Percentiles rank a stretch among this genome's conserved stretches.
Evolutionary conservation across 2,888 invertebrate species (phyloP).

Genomic region (Agriopis aurantiaria): DNA sequence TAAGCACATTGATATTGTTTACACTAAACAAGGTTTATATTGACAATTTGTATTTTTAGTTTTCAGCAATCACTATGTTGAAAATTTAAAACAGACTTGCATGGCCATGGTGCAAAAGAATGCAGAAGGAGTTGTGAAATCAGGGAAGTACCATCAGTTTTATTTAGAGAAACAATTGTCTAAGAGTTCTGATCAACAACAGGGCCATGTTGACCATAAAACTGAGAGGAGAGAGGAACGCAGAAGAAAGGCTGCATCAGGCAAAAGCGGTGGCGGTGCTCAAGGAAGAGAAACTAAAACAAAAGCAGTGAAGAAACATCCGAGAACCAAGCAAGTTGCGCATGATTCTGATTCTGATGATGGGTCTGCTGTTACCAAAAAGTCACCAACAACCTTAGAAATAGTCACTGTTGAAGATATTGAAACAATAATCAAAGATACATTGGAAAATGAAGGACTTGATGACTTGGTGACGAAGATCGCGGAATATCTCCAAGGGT

Average conservation of each 20-base stretch:
- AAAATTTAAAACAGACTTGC: slow-evolving; percentile 89
- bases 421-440: slow-evolving; percentile 86
- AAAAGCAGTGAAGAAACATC: slow-evolving; percentile 95
- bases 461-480: slow-evolving; percentile 90
- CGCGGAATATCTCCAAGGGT: slow-evolving; percentile 90
- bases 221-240: slow-evolving; percentile 94
- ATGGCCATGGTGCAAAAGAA: slow-evolving; percentile 88
- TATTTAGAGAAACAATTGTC: slow-evolving; percentile 89
- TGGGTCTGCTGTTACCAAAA: slow-evolving; percentile 71
- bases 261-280: slow-evolving; percentile 96
- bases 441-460: slow-evolving; percentile 90
- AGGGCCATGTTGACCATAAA: slow-evolving; percentile 80
- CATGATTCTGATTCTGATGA: slow-evolving; percentile 91
- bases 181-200: slow-evolving; percentile 73
- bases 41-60: slow-evolving; percentile 63
- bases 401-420: slow-evolving; percentile 90
- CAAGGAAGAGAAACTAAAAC: slow-evolving; percentile 98
- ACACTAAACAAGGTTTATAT: background rate
- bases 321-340: slow-evolving; percentile 84
- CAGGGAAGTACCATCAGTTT: slow-evolving; percentile 91
- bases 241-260: slow-evolving; percentile 93
- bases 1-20: too few species aligned
- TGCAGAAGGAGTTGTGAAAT: slow-evolving; percentile 89
- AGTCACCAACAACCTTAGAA: slow-evolving; percentile 82
- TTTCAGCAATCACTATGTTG: slow-evolving; percentile 89